phyloP scores from a whole-genome alignment of 2,113 vertebrate genomes.

The Mormyrus lacerda region DNA sequence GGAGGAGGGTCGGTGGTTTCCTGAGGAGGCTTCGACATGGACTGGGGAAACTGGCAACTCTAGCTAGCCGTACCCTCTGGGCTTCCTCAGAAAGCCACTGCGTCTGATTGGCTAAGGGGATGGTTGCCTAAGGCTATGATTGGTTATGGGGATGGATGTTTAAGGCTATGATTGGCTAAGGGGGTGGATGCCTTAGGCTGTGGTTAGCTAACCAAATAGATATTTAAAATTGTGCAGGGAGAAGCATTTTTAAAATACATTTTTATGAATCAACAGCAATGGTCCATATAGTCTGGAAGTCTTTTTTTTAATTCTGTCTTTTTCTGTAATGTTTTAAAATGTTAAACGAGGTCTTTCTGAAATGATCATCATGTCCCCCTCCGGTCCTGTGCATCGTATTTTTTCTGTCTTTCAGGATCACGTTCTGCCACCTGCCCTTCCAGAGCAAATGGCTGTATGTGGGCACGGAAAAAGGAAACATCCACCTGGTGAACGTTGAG shows the following conservation, averaged over 20 bases:
- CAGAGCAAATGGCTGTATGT: slow-evolving; percentile 99
- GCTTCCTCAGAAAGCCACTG: not conserved
- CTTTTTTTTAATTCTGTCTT: not conserved
- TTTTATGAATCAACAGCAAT: not conserved
- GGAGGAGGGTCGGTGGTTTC: not conserved
- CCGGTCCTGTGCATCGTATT: not conserved
- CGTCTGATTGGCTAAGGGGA: not conserved
- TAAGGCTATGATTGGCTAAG: not conserved
- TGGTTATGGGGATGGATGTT: not conserved
- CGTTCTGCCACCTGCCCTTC: slow-evolving; percentile 97
- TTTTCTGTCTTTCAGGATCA: slow-evolving; percentile 77
- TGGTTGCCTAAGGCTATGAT: not conserved
- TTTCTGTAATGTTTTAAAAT: not conserved
- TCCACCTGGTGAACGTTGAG: slow-evolving; percentile 98
- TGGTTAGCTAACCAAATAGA: not conserved
- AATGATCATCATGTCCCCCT: not conserved
- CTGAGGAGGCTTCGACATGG: not conserved
- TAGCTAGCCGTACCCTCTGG: not conserved
- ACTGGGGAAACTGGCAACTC: not conserved
- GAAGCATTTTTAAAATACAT: not conserved
- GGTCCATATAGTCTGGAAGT: not conserved
- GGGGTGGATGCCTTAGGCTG: not conserved
- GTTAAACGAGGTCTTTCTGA: not conserved
- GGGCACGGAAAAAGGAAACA: slow-evolving; percentile 92
- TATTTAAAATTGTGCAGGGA: not conserved